Conservation (phyloP, 2,797 vertebrate genomes). For the Cyclura pinguis region DNA sequence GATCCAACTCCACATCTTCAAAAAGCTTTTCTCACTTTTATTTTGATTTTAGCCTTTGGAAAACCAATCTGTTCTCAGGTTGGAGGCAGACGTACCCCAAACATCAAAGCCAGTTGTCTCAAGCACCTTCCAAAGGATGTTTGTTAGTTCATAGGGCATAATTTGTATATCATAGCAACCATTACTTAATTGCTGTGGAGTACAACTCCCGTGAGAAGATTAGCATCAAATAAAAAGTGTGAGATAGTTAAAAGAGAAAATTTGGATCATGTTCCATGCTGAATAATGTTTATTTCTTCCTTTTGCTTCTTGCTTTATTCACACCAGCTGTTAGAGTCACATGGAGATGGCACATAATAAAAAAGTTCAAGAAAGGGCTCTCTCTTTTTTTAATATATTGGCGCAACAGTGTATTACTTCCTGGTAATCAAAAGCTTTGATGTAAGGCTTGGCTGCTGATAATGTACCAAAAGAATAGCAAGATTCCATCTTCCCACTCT, state of each 20-base stretch:
- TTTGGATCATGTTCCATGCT: neutral
- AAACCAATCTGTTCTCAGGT: neutral
- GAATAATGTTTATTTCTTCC: neutral
- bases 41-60: neutral
- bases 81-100: neutral
- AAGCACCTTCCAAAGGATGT: neutral
- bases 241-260: neutral
- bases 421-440: constrained; percentile 8
- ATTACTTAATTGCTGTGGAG: neutral
- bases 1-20: neutral
- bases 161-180: neutral
- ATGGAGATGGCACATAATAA: neutral
- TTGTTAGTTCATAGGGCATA: neutral
- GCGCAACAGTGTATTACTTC: neutral
- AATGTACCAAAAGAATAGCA: constrained; percentile 29
- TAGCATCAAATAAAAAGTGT: neutral
- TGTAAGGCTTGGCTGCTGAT: constrained; percentile 36
- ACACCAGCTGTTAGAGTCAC: constrained; percentile 12
- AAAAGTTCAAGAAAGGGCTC: neutral
- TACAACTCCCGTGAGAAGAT: neutral
- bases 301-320: neutral
- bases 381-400: neutral
- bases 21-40: neutral
- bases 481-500: constrained; percentile 16
- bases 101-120: neutral